Evolutionary conservation across 1,140 invertebrate species (phyloP).

Genomic region (Pseudomyrmex gracilis): DNA sequence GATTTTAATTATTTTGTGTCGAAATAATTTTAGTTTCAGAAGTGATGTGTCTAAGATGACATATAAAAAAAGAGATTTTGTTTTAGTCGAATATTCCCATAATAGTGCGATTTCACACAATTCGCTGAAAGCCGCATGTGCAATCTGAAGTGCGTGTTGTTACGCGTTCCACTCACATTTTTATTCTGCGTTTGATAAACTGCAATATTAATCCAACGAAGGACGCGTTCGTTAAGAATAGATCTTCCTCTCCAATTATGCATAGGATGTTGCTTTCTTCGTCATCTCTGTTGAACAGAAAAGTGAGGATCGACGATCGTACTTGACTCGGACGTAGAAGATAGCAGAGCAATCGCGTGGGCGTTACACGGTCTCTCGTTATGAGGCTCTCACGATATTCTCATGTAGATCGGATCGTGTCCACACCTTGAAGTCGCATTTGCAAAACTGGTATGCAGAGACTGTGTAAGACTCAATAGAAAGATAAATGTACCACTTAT

Average conservation of each 20-base stretch:
- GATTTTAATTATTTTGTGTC: background rate
- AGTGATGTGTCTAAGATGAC: background rate
- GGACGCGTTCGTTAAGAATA: slow-evolving; percentile 71
- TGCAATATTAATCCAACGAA: slow-evolving; percentile 72
- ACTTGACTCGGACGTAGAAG: slow-evolving; percentile 63
- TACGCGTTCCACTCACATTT: slow-evolving; percentile 65
- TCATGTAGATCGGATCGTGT: slow-evolving; percentile 77
- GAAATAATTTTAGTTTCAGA: no score
- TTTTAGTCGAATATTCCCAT: background rate
- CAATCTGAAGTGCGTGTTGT: slow-evolving; percentile 20
- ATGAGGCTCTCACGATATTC: slow-evolving; percentile 76
- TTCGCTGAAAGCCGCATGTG: slow-evolving; percentile 17
- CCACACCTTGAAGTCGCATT: slow-evolving; percentile 68
- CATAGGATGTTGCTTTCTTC: slow-evolving; percentile 67
- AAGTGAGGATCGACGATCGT: slow-evolving; percentile 54
- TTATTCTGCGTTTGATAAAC: slow-evolving; percentile 74
- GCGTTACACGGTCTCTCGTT: slow-evolving; percentile 80
- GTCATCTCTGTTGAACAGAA: slow-evolving; percentile 67
- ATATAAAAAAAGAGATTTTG: background rate
- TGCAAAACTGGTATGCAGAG: slow-evolving; percentile 30
- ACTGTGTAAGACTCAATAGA: background rate
- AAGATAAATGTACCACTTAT: slow-evolving; percentile 39
- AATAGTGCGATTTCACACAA: background rate
- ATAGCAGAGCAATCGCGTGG: slow-evolving; percentile 79
- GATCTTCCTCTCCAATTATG: slow-evolving; percentile 54